Base-by-base conservation (phyloP, 53 echinoderm and acorn worm genomes). In the Crossaster papposus region DNA sequence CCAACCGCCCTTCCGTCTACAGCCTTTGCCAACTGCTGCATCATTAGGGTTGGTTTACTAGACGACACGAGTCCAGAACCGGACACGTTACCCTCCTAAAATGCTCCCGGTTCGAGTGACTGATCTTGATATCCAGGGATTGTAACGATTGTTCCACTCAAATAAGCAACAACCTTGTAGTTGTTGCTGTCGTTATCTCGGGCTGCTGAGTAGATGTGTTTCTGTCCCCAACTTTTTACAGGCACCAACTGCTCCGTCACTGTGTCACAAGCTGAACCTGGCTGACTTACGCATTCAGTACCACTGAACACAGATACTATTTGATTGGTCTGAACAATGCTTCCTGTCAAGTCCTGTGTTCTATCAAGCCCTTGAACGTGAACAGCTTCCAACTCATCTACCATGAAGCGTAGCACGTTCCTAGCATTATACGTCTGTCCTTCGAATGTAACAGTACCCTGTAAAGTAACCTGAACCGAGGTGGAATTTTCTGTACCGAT, bases 191-290 rank as follows among this genome's bases (percentile, higher is more conserved):
- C 94, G 3, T 44, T 11, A 8, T 18, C 31, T 34, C 80, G 82
- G 18, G 84, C 80, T 65, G 91, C 79, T 3, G 89, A 79, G 64
- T 91, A 94, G 32, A 94, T 83, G 53, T 94, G 90, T 73, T 29
- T 77, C 54, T 76, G 81, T 32, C 94, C 94, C 94, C 94, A 94
- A 79, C 94, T 94, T 22, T 83, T 85, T 0, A 94, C 85, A 24
- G 91, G 94, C 50, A 94, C 65, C 8, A 79, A 35, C 54, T 94
- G 94, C 72, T 91, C 91, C 0, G 77, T 77, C 44, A 91, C 64
- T 8, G 68, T 83, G 62, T 94, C 91, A 80, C 94, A 94, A 29
- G 44, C 0, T 50, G 94, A 94, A 1, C 72, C 38, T 23, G 83
- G 83, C 23, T 89, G 91, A 3, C 34, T 30, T 36, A 44, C 89